Conservation (phyloP, 2,888 invertebrate species). For the Patella depressa region DNA sequence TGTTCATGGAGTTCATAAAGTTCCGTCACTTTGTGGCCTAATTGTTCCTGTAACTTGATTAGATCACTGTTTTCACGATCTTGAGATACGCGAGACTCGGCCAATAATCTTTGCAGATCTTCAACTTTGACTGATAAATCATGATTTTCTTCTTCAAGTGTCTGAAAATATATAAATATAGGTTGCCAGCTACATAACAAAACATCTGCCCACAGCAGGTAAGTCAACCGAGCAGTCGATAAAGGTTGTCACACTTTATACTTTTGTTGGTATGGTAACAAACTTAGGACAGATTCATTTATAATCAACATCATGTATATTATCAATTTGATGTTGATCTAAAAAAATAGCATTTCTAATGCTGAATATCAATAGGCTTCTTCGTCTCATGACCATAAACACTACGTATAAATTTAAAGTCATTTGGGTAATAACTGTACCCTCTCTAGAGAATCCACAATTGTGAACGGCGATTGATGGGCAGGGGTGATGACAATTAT, state of each 20-base stretch:
- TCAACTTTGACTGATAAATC: conserved; percentile 49
- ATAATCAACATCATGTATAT: neutral
- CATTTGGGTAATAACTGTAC: too few relatives aligned
- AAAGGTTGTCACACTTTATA: too few relatives aligned
- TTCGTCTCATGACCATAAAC: too few relatives aligned
- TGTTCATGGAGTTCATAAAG: conserved; percentile 64
- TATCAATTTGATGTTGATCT: neutral
- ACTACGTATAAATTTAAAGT: too few relatives aligned
- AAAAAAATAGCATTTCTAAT: neutral
- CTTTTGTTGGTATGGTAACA: too few relatives aligned
- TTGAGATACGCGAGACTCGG: conserved; percentile 45
- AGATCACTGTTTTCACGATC: conserved; percentile 59
- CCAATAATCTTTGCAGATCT: conserved; percentile 56
- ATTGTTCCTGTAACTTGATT: conserved; percentile 56
- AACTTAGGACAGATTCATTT: neutral
- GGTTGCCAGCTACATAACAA: too few relatives aligned
- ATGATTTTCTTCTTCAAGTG: conserved; percentile 61
- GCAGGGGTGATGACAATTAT: too few relatives aligned
- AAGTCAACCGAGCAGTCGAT: too few relatives aligned
- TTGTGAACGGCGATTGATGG: too few relatives aligned
- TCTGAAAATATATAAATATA: conserved; percentile 41
- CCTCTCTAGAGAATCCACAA: too few relatives aligned
- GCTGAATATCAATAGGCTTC: too few relatives aligned
- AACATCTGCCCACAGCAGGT: too few relatives aligned
- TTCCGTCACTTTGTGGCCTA: conserved; percentile 65